Conservation (phyloP, 2,888 invertebrate genomes). For the Agapostemon virescens region DNA sequence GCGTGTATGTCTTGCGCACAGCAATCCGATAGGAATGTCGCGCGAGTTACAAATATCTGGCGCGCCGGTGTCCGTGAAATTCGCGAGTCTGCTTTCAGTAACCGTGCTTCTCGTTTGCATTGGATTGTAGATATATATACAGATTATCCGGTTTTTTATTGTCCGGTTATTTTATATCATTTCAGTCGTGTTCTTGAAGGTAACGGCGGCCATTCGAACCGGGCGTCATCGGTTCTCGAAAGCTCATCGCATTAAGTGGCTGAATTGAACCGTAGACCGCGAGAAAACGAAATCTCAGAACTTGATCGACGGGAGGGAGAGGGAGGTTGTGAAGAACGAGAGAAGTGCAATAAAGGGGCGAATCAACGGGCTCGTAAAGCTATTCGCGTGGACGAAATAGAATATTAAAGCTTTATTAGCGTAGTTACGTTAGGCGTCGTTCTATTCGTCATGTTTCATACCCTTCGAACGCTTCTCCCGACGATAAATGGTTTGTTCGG, state of each 20-base stretch:
- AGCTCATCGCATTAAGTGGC: slow-evolving; percentile 15
- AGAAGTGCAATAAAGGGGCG: background rate
- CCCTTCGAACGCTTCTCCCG: background rate
- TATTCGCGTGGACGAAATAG: slow-evolving; percentile 17
- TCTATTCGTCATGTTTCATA: background rate
- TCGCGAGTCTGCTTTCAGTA: slow-evolving; percentile 48
- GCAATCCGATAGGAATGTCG: slow-evolving; percentile 16
- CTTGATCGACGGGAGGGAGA: background rate
- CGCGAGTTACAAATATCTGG: slow-evolving; percentile 48
- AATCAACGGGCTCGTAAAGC: slow-evolving; percentile 45
- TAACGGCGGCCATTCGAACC: slow-evolving; percentile 6
- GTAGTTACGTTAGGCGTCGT: background rate
- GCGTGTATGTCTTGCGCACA: background rate
- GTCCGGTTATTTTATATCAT: slow-evolving; percentile 49
- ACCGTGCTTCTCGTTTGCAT: slow-evolving; percentile 45
- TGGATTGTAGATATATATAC: slow-evolving; percentile 28
- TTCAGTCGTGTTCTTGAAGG: slow-evolving; percentile 22
- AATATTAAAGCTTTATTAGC: slow-evolving; percentile 40
- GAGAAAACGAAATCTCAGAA: background rate
- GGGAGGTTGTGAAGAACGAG: background rate
- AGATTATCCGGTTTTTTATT: slow-evolving; percentile 63
- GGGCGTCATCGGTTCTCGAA: slow-evolving; percentile 18
- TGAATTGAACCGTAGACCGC: background rate
- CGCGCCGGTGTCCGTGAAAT: slow-evolving; percentile 43
- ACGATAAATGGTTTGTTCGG: background rate